Percentiles rank a stretch among this genome's conserved stretches.
phyloP scores from a whole-genome alignment of 2,797 vertebrate genomes.

The Neostethus bicornis region DNA sequence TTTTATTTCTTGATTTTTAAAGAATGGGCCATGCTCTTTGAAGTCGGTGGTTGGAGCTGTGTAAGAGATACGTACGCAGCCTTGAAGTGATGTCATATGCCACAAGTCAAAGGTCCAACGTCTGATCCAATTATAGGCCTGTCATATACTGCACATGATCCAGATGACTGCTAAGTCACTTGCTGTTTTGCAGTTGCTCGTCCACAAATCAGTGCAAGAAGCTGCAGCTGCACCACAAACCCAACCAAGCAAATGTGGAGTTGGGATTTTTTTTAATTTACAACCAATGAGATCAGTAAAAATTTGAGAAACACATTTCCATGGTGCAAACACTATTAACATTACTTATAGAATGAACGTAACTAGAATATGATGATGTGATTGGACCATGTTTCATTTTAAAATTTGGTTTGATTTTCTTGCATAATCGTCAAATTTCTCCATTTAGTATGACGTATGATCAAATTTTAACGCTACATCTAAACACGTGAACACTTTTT shows the following conservation, averaged over 20 bases:
- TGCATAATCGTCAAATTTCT: too few species aligned
- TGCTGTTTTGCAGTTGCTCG: slow-evolving; percentile 35
- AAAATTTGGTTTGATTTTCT: background rate
- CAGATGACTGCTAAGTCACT: slow-evolving; percentile 59
- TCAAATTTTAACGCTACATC: slow-evolving; percentile 10
- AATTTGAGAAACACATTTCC: too few species aligned
- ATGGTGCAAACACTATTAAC: background rate
- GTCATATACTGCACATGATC: slow-evolving; percentile 72
- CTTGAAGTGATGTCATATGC: slow-evolving; percentile 67
- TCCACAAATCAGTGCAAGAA: slow-evolving; percentile 27
- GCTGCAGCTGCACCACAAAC: slow-evolving; percentile 2
- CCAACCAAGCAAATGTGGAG: background rate
- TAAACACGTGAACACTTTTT: slow-evolving; percentile 10
- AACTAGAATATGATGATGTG: background rate
- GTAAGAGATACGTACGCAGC: slow-evolving; percentile 20
- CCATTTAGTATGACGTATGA: too few species aligned
- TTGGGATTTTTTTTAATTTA: background rate
- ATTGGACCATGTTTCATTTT: too few species aligned
- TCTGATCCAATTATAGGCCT: slow-evolving; percentile 75
- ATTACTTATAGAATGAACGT: background rate
- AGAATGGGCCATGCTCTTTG: slow-evolving; percentile 11
- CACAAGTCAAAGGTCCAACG: slow-evolving; percentile 68
- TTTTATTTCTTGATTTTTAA: background rate
- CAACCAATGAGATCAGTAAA: background rate
- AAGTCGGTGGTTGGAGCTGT: slow-evolving; percentile 23